Evolutionary conservation across 1,140 invertebrate genomes (phyloP).

Genomic region (Heterodera schachtii): DNA sequence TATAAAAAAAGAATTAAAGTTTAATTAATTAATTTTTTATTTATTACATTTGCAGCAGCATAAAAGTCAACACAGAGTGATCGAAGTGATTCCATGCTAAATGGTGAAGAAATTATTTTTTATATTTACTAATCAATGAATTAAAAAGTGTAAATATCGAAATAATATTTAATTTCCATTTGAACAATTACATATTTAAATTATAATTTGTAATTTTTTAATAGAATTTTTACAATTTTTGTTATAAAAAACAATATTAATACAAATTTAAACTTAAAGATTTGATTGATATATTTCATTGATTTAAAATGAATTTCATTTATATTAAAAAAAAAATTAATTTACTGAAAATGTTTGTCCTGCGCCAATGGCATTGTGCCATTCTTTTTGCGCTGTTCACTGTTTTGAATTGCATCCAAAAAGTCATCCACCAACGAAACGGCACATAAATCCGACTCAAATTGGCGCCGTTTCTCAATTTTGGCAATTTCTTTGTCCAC

Average conservation of each 20-base stretch:
- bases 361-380: slow-evolving; percentile 13
- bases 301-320: no score
- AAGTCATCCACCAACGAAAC: slow-evolving; percentile 17
- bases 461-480: not conserved
- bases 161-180: not conserved
- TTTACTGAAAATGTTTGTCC: slow-evolving; percentile 28
- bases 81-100: slow-evolving; percentile 11
- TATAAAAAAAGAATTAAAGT: slow-evolving; percentile 4
- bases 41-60: not conserved
- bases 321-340: not conserved
- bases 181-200: no score
- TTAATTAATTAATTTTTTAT: not conserved
- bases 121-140: not conserved
- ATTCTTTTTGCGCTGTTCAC: not conserved
- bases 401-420: slow-evolving; percentile 13
- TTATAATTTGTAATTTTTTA: no score
- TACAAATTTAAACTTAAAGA: no score
- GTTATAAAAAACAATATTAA: no score
- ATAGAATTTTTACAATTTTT: no score
- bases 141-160: not conserved
- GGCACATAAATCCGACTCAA: no score
- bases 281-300: no score
- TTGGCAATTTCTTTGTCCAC: slow-evolving; percentile 22
- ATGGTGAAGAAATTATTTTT: not conserved
- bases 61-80: slow-evolving; percentile 18